These are phyloP conservation scores for Puntigrus tetrazona DNA, from an alignment of 2,113 vertebrate species.

Conservation along the genomic window DNA sequence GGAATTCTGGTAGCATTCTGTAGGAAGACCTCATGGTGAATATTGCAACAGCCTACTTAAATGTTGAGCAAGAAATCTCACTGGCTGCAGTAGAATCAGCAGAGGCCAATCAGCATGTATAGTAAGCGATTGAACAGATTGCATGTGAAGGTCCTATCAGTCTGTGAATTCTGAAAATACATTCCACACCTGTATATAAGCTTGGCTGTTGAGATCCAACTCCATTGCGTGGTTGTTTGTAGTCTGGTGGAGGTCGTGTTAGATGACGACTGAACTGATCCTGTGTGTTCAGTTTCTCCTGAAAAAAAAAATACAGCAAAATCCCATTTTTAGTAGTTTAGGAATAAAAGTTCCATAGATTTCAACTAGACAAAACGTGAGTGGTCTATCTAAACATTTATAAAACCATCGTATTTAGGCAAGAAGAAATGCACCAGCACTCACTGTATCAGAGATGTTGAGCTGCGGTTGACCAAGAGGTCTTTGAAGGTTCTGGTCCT, in stretches of 20 bases:
- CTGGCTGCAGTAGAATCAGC: background rate
- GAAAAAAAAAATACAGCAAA: constrained; percentile 52
- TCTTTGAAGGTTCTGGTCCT: constrained; percentile 82
- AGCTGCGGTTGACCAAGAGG: constrained; percentile 84
- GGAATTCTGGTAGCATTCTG: background rate
- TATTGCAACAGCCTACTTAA: background rate
- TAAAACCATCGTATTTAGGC: background rate
- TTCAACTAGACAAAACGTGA: background rate
- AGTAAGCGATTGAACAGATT: background rate
- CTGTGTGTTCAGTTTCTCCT: constrained; percentile 88
- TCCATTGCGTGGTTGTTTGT: constrained; percentile 87
- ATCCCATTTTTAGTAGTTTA: background rate
- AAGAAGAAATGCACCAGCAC: background rate
- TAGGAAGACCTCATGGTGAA: background rate
- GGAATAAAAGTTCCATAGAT: background rate
- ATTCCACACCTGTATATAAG: constrained; percentile 80
- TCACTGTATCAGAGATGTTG: constrained; percentile 81
- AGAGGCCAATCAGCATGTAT: background rate
- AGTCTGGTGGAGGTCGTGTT: constrained; percentile 92
- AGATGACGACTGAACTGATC: constrained; percentile 91
- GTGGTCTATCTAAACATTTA: background rate
- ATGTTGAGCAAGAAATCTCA: background rate
- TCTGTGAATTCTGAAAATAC: background rate
- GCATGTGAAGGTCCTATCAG: background rate
- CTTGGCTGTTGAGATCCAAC: constrained; percentile 79